Evolutionary conservation across 2,113 vertebrate species (phyloP), one percentile per base, ranked within the genome.

Genomic region (Thunnus thynnus): DNA sequence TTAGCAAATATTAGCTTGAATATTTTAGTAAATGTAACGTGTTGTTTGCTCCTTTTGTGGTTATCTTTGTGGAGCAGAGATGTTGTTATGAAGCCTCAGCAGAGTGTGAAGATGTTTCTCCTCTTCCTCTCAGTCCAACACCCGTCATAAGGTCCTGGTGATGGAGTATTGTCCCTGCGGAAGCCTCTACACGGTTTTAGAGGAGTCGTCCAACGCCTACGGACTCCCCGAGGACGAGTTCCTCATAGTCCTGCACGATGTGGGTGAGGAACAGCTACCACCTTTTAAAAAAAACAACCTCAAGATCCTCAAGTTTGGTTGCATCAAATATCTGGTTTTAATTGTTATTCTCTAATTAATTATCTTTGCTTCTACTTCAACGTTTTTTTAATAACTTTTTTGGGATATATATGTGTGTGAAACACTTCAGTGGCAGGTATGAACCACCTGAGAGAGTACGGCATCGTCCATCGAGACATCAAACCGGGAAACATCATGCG

Each of bases 401-500:
- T 22, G 22, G 22, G 22, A 22, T 22, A 6, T 11, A 4, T 32
- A 30, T 36, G 50, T n/a, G 6, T 20, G 36, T 46, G 30, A 22
- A 22, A 22, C 22, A 22, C 22, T 72, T 1, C 93, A 99, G 98
- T 98, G 91, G 98, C 98, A 76, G 98, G 98, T 20, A 99, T 99
- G 98, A 99, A 99, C 90, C 98, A 99, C 88, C 95, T 99, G 72
- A 95, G 98, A 64, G 98, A 99, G 91, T 99, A 99, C 10, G 98
- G 98, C 63, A 99, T 99, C 56, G 97, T 99, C 5, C 98, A 99
- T 86, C 96, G 98, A 2, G 98, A 99, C 92, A 99, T 99, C 91
- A 99, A 99, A 68, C 98, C 98, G 0, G 98, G 98, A 25, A 99
- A 99, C 91, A 99, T 99, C 84, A 99, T 99, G 98, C 95, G 97